Evolutionary conservation across 1,140 invertebrate species (phyloP).

Genomic region (Drosophila sucinea): DNA sequence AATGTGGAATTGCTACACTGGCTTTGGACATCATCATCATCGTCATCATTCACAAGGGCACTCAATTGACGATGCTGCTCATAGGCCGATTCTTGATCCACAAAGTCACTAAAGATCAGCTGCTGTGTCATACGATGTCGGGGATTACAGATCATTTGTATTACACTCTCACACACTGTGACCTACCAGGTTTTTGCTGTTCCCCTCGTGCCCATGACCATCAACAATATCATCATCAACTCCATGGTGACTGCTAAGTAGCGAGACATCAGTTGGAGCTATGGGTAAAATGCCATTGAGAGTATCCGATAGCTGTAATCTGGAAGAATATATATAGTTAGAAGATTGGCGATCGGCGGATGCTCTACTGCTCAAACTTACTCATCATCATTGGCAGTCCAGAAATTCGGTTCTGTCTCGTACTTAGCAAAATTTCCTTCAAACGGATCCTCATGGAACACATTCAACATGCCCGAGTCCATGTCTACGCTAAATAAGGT

Average conservation of each 20-base stretch:
- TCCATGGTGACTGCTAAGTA: slow-evolving; percentile 43
- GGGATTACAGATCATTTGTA: slow-evolving; percentile 28
- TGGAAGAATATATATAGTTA: background rate
- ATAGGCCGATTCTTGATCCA: slow-evolving; percentile 52
- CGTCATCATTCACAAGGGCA: slow-evolving; percentile 46
- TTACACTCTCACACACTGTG: slow-evolving; percentile 10
- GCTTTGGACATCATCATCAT: slow-evolving; percentile 54
- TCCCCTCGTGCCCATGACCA: slow-evolving; percentile 24
- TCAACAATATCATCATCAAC: slow-evolving; percentile 5
- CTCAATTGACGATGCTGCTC: slow-evolving; percentile 52
- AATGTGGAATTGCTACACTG: slow-evolving; percentile 71
- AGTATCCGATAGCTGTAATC: slow-evolving; percentile 72
- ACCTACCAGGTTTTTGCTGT: slow-evolving; percentile 66
- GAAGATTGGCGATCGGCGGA: background rate
- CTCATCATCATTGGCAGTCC: slow-evolving; percentile 74
- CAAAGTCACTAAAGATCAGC: slow-evolving; percentile 73
- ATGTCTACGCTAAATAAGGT: slow-evolving; percentile 40
- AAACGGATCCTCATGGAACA: slow-evolving; percentile 78
- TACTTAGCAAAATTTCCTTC: slow-evolving; percentile 74
- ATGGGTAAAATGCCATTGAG: slow-evolving; percentile 77
- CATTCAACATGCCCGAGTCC: slow-evolving; percentile 78
- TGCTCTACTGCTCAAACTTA: slow-evolving; percentile 37
- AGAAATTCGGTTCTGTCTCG: slow-evolving; percentile 68
- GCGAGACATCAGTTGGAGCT: slow-evolving; percentile 61
- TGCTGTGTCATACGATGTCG: slow-evolving; percentile 27